Base-by-base conservation (phyloP, 1,140 invertebrate genomes). In the Heliothis virescens region DNA sequence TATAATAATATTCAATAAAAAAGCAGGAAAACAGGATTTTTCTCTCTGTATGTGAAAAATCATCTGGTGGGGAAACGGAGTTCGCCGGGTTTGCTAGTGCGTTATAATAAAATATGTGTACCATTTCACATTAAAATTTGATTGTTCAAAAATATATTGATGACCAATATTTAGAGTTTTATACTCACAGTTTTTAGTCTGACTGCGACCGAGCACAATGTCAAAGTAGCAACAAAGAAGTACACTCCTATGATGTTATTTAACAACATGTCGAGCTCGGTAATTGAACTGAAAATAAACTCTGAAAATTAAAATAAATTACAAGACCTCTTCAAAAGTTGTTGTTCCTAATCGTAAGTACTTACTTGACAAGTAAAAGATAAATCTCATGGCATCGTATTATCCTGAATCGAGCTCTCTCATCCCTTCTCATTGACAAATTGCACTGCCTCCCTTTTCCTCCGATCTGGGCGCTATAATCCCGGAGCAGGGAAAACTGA, bases 161-260 rank as follows among this genome's bases (percentile, higher is more conserved):
- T 26, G 13, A 26, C 21, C 21, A 26, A 26, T 18, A 57, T 11
- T 52, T 52, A 13, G 9, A 34, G 13, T 29, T 21, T 7, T 26
- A 7, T 71, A 72, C 69, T 72, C 55, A 92, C 92, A 81, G 80
- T 84, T 65, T 87, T 89, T 0, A 92, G 77, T 74, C 90, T 82
- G 4, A 93, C 79, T n/a, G 89, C 90, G 21, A 91, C 86, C 2
- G 86, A 87, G 63, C 91, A 92, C 3, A 93, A 55, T 3, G 89
- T 90, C 12, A 92, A 50, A 3, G 89, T 88, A 0, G 88, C 87
- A 9, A 92, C n/a, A 12, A 87, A 83, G 67, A 90, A 91, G 76
- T 93, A 93, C 71, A 90, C 83, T n/a, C 90, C 92, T 57, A 93
- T 79, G 55, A 92, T 90, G 79, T 85, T 85, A 47, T 81, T 82